Evolutionary conservation across 2,113 vertebrate genomes (phyloP), one percentile per base, ranked within the genome.

Genomic region (Pyxicephalus adspersus): DNA sequence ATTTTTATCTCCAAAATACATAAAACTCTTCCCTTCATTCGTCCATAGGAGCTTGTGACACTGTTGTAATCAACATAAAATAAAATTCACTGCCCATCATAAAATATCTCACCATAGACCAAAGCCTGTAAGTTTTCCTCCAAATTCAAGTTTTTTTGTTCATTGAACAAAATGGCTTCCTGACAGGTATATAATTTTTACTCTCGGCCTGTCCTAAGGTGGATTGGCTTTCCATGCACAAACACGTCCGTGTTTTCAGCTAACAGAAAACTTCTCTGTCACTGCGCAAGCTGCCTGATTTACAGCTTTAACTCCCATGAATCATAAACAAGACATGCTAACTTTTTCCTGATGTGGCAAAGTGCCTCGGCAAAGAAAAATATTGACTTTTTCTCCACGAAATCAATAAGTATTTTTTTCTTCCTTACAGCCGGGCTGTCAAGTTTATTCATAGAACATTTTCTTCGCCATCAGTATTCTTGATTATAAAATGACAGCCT

Each of bases 281-380:
- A 23, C n/a, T 31, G 61, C 3, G 64, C 22, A 1, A 19, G 77
- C 54, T 9, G 20, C 79, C 74, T 72, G 71, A 26, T 78, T 57
- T 57, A 64, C n/a, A 52, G 16, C 4, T 20, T 84, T 84, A 70
- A 52, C 16, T 52, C 18, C 54, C 26, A 77, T 83, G 83, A 85
- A 74, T 80, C 54, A 66, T 60, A 72, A 85, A 86, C 19, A 57
- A 76, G 85, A 85, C 52, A 86, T 34, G 75, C 31, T 84, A 84
- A 86, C 83, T 83, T 84, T 68, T 80, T 77, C 83, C 83, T 84
- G 55, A 84, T 85, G 81, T 84, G 86, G 64, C 76, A 72, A 60
- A 86, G 83, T 85, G 84, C 83, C 84, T 87, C 83, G 83, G 65
- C 52, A 83, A 88, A 85, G 83, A 85, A 79, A 88, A 86, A 84